Base-by-base conservation (phyloP, 2,888 invertebrate genomes). In the Conchocele bisecta region DNA sequence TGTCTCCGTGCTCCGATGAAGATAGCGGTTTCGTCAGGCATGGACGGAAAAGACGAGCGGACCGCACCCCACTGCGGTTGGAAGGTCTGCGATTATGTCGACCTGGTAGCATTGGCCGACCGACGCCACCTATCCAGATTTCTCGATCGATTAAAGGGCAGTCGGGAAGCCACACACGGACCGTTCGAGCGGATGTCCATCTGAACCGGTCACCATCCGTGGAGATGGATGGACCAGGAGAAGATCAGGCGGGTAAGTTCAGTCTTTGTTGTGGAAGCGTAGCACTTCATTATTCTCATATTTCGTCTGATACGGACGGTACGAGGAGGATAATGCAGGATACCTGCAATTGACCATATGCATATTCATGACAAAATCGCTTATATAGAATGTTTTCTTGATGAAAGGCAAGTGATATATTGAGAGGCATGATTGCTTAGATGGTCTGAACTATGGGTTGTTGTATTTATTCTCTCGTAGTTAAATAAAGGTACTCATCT, bases 1-100 rank as follows among this genome's bases (percentile, higher is more conserved):
- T 13, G 11, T 11, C 15, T 15, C 37, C 11, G 37, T 11, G 37
- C 37, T 13, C 37, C 11, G 11, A 15, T 15, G 11, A 35, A 35
- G 11, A 35, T 15, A 15, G 11, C 37, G 11, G 15, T 13, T 13
- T 35, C 37, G 37, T 13, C 37, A 35, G 37, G 15, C 11, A 15
- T 15, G 11, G 37, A 35, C 37, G 15, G 15, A 11, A 15, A 13
- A 9, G 44, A 44, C 7, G 44, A 13, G 44, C 69, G 2, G 76
- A 76, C 51, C 39, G 59, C n/a, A 51, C 76, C 2, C 58, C 66
- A 24, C 58, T 76, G 2, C 46, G 41, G 39, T 59, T 76, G 5
- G 69, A 76, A 22, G 72, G 72, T 4, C 58, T 72, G 0, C n/a
- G 33, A 15, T 66, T 50, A 42, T 66, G 22, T 41, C 53, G 58